phyloP scores from a whole-genome alignment of 2,113 vertebrate species.

The Trinectes maculatus region DNA sequence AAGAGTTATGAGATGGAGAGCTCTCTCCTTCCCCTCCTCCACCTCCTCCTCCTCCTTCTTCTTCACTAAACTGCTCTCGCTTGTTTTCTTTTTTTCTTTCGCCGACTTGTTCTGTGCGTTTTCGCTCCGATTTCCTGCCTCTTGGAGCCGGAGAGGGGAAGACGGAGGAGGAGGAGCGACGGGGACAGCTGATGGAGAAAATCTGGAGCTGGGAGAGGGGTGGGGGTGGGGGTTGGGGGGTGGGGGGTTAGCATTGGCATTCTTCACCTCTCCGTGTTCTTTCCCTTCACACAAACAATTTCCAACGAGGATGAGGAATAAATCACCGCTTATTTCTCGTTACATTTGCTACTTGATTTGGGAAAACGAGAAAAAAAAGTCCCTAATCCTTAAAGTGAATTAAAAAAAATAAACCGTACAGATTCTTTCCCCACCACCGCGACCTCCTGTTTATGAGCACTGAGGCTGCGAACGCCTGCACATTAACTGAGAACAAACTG shows the following conservation, averaged over 20 bases:
- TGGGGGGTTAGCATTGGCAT: conserved; percentile 50
- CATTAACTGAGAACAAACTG: neutral
- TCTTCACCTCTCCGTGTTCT: conserved; percentile 48
- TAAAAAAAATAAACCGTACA: too few species aligned
- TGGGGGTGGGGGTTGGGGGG: neutral
- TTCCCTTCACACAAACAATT: conserved; percentile 38
- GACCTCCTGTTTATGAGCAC: neutral
- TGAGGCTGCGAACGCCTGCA: neutral
- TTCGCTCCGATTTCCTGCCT: conserved; percentile 63
- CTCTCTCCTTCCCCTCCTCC: conserved; percentile 12
- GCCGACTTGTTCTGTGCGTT: conserved; percentile 52
- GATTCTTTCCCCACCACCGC: neutral
- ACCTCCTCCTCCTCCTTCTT: conserved; percentile 27
- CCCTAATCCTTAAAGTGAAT: too few species aligned
- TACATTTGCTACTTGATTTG: neutral
- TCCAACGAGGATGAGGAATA: conserved; percentile 18
- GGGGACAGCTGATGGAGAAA: conserved; percentile 67
- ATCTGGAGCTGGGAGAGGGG: conserved; percentile 21
- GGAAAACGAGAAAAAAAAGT: too few species aligned
- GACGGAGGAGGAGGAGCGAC: conserved; percentile 51
- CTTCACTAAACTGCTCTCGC: conserved; percentile 57
- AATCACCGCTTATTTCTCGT: conserved; percentile 29
- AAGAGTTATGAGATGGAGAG: conserved; percentile 61
- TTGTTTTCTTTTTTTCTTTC: conserved; percentile 64
- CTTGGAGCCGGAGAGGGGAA: conserved; percentile 19